Evolutionary conservation across 2,888 invertebrate genomes (phyloP).

Genomic region (Rhogogaster chlorosoma): DNA sequence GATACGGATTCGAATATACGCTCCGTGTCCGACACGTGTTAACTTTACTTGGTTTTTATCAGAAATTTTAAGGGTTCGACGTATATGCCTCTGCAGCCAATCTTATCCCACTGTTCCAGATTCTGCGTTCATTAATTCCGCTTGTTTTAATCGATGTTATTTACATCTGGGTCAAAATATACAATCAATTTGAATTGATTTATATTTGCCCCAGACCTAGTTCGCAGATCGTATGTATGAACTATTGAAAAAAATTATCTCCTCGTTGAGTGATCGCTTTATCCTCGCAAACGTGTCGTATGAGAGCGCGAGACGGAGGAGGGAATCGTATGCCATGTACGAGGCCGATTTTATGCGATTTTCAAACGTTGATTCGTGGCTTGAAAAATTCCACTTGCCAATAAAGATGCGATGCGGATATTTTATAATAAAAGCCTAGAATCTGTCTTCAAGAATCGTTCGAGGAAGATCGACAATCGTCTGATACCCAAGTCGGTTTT

Average conservation of each 20-base stretch:
- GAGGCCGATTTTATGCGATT: neutral
- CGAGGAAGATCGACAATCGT: no score
- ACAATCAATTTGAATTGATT: neutral
- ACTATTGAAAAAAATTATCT: neutral
- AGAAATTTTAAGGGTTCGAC: neutral
- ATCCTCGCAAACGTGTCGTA: neutral
- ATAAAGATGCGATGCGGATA: neutral
- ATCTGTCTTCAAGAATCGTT: neutral
- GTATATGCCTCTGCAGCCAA: neutral
- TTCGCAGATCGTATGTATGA: neutral
- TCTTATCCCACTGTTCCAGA: neutral
- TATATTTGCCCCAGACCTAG: neutral
- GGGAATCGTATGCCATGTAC: neutral
- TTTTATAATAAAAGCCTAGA: neutral
- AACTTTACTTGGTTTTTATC: neutral
- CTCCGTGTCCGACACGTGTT: neutral
- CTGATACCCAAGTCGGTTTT: no score
- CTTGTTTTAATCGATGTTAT: neutral
- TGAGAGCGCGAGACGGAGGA: neutral
- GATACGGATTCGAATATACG: neutral
- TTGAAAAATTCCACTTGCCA: neutral
- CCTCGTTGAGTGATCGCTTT: neutral
- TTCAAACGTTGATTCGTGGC: neutral
- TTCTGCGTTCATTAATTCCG: neutral
- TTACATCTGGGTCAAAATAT: neutral